Conservation (phyloP, 1,140 invertebrate genomes). For the Drosophila aff. region DNA sequence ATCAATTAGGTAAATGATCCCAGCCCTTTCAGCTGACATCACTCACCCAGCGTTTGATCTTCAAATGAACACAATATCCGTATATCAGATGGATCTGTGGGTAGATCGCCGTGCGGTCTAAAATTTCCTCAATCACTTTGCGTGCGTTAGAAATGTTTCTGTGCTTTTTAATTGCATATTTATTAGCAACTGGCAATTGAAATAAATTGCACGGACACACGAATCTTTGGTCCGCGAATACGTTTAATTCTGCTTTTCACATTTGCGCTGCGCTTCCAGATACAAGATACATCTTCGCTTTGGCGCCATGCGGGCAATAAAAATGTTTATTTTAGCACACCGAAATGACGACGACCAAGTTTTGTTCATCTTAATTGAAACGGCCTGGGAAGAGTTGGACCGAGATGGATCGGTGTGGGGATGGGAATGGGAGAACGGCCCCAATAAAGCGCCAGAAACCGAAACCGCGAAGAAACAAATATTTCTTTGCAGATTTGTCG, state of each 20-base stretch:
- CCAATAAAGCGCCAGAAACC: slow-evolving; percentile 25
- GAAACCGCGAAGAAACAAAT: slow-evolving; percentile 22
- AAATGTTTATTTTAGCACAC: slow-evolving; percentile 75
- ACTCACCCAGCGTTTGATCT: slow-evolving; percentile 58
- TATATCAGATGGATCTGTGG: slow-evolving; percentile 17
- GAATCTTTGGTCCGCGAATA: slow-evolving; percentile 38
- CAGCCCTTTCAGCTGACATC: slow-evolving; percentile 32
- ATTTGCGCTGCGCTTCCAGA: slow-evolving; percentile 47
- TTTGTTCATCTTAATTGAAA: slow-evolving; percentile 69
- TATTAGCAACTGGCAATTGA: slow-evolving; percentile 74
- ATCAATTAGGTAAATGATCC: slow-evolving; percentile 64
- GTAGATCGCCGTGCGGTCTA: slow-evolving; percentile 18
- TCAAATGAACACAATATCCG: slow-evolving; percentile 29
- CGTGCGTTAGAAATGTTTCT: slow-evolving; percentile 61
- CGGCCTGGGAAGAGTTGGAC: slow-evolving; percentile 24
- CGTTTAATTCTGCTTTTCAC: slow-evolving; percentile 42
- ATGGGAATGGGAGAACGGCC: slow-evolving; percentile 16
- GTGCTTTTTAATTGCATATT: slow-evolving; percentile 64
- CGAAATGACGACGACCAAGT: slow-evolving; percentile 61
- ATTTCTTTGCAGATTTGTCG: slow-evolving; percentile 47
- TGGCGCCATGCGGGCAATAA: slow-evolving; percentile 74
- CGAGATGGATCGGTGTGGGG: slow-evolving; percentile 2
- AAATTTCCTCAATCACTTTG: slow-evolving; percentile 56
- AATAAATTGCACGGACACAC: slow-evolving; percentile 60
- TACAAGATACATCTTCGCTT: slow-evolving; percentile 52